A percentile compares a stretch with the other conserved stretches of the same genome.
These are phyloP conservation scores for Paramormyrops hopkinsi DNA, from an alignment of 2,797 vertebrate species.

Conservation along the genomic window DNA sequence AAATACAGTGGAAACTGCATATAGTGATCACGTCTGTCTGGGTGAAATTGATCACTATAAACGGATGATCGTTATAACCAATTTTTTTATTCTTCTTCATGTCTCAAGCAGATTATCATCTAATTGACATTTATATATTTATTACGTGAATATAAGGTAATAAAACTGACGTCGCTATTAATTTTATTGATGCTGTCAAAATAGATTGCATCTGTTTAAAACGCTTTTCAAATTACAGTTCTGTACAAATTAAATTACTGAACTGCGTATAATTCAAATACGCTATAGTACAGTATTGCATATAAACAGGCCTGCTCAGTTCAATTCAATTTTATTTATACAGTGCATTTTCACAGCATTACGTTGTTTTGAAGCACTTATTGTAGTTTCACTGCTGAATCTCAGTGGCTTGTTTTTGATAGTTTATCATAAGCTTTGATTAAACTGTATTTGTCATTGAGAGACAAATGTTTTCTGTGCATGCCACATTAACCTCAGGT, in stretches of 20 bases:
- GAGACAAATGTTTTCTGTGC: too few relatives aligned
- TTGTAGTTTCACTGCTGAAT: too few relatives aligned
- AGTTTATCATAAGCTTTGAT: too few relatives aligned
- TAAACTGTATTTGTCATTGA: too few relatives aligned
- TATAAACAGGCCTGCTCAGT: background rate
- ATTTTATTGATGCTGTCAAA: background rate
- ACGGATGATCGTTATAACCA: background rate
- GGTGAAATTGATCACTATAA: background rate
- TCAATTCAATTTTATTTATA: too few relatives aligned
- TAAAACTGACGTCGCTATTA: background rate
- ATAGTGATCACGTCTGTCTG: background rate
- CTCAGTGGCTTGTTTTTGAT: too few relatives aligned
- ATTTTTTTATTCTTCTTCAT: background rate
- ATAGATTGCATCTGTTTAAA: background rate
- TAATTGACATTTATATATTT: background rate
- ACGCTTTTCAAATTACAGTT: background rate
- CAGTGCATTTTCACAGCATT: too few relatives aligned
- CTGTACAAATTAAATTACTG: background rate
- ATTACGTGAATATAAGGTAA: background rate
- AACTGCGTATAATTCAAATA: background rate
- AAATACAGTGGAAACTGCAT: background rate
- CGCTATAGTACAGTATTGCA: background rate
- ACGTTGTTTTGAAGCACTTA: too few relatives aligned
- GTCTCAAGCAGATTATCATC: background rate
- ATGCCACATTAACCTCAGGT: too few relatives aligned